Base-by-base conservation (phyloP, 1,140 invertebrate genomes). In the Camponotus vicinus region DNA sequence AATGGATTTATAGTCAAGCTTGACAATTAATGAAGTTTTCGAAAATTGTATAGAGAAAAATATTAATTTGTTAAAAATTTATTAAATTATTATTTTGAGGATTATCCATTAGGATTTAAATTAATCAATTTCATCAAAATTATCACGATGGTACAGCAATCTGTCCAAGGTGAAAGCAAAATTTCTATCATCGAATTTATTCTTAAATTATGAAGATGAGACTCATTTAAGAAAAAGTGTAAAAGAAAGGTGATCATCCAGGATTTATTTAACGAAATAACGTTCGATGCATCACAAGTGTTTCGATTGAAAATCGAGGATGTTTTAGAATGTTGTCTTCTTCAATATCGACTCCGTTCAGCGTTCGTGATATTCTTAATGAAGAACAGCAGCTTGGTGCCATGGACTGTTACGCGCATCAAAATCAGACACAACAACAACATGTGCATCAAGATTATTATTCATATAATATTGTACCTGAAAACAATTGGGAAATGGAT, bases 291-390 rank as follows among this genome's bases (percentile, higher is more conserved):
- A 66, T 45, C 1, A 21, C 37, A 2, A 71, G 66, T 70, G 34
- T 66, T 2, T 61, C 2, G 27, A 37, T 86, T 4, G 15, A 57
- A 37, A 21, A 71, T 55, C 1, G 0, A 92, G 55, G 64, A 93
- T 93, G 93, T 85, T 77, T 78, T 93, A 93, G 87, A 82, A 95
- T 95, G 95, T 90, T 95, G 86, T 90, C 94, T 0, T 92, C 93
- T 34, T 91, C 92, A 59, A 92, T 93, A n/a, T 93, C 95, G 0
- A 97, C 97, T 9, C 97, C 97, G 18, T 97, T 97, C 93, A 97
- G 97, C 73, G 97, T 97, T 86, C 97, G 97, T 87, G 97, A 97
- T 88, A 97, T 97, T 92, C 94, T 97, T 76, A 97, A 90, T 89
- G 94, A 93, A 37, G 93, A 94, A 86, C 94, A 95, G 34, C 92